Evolutionary conservation across 2,113 vertebrate species (phyloP).

Genomic region (Atractosteus spatula): DNA sequence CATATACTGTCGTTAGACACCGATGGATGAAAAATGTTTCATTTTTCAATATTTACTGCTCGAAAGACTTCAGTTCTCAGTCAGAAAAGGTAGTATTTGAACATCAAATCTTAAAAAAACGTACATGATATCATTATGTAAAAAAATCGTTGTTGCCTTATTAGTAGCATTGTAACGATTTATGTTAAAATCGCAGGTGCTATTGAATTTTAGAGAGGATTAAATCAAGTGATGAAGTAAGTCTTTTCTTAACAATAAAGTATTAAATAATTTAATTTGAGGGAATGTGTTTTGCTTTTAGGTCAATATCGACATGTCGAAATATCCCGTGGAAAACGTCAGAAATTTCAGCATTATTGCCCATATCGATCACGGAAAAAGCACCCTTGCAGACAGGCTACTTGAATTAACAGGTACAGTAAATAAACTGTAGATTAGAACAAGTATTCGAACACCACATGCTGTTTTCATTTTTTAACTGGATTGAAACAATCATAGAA

Average conservation of each 20-base stretch:
- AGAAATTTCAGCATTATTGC: slow-evolving; percentile 96
- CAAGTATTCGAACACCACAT: too few relatives aligned
- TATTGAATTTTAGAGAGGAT: too few relatives aligned
- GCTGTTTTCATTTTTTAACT: too few relatives aligned
- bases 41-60: slow-evolving; percentile 19
- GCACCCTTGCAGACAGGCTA: slow-evolving; percentile 90
- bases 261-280: too few relatives aligned
- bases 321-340: slow-evolving; percentile 80
- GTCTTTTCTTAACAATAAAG: too few relatives aligned
- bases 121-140: too few relatives aligned
- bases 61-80: slow-evolving; percentile 37
- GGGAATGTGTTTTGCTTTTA: slow-evolving; percentile 46
- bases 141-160: not conserved
- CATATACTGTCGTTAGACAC: slow-evolving; percentile 48
- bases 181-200: too few relatives aligned
- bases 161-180: not conserved
- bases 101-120: not conserved
- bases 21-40: slow-evolving; percentile 50
- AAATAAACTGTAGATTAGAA: not conserved
- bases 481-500: too few relatives aligned
- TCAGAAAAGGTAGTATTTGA: slow-evolving; percentile 47
- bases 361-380: slow-evolving; percentile 97
- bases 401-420: slow-evolving; percentile 86
- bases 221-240: too few relatives aligned
- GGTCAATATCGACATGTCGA: slow-evolving; percentile 77